Percentiles rank a stretch among this genome's conserved stretches.
Conservation (phyloP, 2,113 vertebrate genomes). For the Oceanites oceanicus region DNA sequence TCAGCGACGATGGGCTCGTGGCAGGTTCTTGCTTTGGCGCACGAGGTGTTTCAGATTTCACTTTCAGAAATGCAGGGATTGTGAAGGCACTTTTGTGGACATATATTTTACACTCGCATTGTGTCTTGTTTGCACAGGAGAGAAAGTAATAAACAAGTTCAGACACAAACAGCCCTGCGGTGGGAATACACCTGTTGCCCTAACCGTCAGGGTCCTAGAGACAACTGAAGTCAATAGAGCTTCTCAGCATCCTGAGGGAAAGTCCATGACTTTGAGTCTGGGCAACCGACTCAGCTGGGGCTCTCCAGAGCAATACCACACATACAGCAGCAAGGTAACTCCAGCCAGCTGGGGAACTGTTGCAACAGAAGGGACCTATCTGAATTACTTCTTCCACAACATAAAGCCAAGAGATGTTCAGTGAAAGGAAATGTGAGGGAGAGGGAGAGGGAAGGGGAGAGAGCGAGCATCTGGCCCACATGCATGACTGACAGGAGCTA, state of each 20-base stretch:
- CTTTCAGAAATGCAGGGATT: background rate
- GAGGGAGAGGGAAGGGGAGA: too few relatives aligned
- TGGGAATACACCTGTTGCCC: background rate
- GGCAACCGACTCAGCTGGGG: background rate
- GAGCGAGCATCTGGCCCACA: background rate
- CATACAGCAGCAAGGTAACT: rapidly evolving
- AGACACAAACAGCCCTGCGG: background rate
- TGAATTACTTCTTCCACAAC: background rate
- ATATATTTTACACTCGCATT: background rate
- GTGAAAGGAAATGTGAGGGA: background rate
- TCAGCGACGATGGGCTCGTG: rapidly evolving
- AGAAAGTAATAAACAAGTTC: background rate
- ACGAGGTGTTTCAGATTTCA: background rate
- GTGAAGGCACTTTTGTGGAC: background rate
- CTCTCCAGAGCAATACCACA: background rate
- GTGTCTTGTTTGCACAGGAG: background rate
- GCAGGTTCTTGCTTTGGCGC: background rate
- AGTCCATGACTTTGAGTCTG: background rate
- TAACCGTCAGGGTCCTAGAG: background rate
- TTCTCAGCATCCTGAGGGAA: background rate
- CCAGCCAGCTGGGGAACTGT: background rate
- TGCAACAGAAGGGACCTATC: background rate
- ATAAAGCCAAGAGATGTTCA: background rate
- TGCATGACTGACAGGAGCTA: background rate
- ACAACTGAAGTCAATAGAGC: background rate